Evolutionary conservation across 2,113 vertebrate genomes (phyloP).

Genomic region (Lanius ludovicianus): DNA sequence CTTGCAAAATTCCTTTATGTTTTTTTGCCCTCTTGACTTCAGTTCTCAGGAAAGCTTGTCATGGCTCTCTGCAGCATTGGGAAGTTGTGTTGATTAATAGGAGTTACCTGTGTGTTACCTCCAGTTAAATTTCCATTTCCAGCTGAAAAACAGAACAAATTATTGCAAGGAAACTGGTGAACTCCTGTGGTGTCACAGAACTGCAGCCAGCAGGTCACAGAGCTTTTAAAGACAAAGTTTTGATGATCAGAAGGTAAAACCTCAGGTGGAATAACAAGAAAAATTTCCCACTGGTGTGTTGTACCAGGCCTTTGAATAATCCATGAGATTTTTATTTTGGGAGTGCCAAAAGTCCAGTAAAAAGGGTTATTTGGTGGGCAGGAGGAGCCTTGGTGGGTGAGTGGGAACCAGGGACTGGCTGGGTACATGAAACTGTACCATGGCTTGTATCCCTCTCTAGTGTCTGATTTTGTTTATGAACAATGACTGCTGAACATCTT

Average conservation of each 20-base stretch:
- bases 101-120: not conserved
- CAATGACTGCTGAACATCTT: slow-evolving; percentile 4
- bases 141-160: not conserved
- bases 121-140: not conserved
- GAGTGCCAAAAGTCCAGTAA: not conserved
- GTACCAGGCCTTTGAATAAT: not conserved
- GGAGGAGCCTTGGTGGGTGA: not conserved
- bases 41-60: not conserved
- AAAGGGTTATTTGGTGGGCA: not conserved
- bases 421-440: rapidly evolving
- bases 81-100: not conserved
- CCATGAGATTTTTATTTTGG: not conserved
- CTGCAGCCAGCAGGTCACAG: not conserved
- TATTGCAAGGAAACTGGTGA: not conserved
- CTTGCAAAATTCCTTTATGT: not conserved
- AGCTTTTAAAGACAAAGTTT: not conserved
- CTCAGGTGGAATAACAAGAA: not conserved
- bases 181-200: not conserved
- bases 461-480: not conserved
- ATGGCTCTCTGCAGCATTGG: not conserved
- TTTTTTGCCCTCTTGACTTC: not conserved
- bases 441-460: not conserved
- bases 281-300: not conserved
- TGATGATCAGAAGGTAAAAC: not conserved
- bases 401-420: not conserved